phyloP scores from a whole-genome alignment of 2,888 invertebrate species.

The Ormyrus thymus region DNA sequence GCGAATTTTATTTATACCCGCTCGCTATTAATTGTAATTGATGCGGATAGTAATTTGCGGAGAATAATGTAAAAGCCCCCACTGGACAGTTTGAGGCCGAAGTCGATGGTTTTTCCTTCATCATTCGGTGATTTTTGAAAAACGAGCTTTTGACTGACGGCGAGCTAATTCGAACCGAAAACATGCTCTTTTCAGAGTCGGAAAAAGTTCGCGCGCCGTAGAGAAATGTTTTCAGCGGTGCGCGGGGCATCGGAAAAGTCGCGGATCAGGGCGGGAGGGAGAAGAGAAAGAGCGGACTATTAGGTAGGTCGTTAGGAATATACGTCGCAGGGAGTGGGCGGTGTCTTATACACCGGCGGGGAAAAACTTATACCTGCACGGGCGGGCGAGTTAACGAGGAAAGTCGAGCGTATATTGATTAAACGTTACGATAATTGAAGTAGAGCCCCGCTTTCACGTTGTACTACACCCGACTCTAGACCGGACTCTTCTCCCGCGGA shows the following conservation, averaged over 20 bases:
- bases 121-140: too few species aligned
- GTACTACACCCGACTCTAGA: conserved; percentile 10
- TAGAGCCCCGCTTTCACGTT: conserved; percentile 38
- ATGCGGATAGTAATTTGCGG: too few species aligned
- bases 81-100: too few species aligned
- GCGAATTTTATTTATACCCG: conserved; percentile 4
- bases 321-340: conserved; percentile 6
- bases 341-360: conserved; percentile 26
- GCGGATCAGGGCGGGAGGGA: neutral
- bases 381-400: conserved; percentile 42
- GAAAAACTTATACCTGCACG: conserved; percentile 30
- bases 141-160: too few species aligned
- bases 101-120: too few species aligned
- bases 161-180: too few species aligned
- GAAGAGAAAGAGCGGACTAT: conserved; percentile 9
- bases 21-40: too few species aligned
- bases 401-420: conserved; percentile 55
- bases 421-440: conserved; percentile 55
- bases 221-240: neutral
- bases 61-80: too few species aligned
- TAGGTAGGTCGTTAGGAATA: conserved; percentile 40
- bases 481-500: neutral
- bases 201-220: too few species aligned
- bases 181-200: too few species aligned
- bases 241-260: neutral